phyloP scores from a whole-genome alignment of 2,113 vertebrate genomes.

The Melanocharis versteri region DNA sequence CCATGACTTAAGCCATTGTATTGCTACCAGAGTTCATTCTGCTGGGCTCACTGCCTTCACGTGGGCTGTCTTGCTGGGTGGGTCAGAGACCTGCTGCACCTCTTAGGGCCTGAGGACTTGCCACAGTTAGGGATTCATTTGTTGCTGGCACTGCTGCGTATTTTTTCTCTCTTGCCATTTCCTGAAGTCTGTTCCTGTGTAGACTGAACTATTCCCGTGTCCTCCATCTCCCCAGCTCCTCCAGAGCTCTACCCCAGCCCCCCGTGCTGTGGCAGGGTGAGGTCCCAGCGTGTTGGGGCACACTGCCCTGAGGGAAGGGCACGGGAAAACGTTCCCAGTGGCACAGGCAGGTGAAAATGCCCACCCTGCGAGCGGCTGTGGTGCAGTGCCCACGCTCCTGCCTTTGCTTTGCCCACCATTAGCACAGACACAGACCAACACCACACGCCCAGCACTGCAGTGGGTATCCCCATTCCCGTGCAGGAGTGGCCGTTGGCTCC shows the following conservation, averaged over 20 bases:
- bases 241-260: not conserved
- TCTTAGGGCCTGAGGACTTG: not conserved
- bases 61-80: not conserved
- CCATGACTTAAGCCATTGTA: not conserved
- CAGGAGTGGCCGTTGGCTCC: not conserved
- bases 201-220: accelerated
- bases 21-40: not conserved
- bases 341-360: not conserved
- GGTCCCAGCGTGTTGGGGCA: not conserved
- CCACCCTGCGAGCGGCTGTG: accelerated
- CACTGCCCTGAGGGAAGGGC: not conserved
- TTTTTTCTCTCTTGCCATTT: not conserved
- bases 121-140: not conserved
- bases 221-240: not conserved
- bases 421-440: not conserved
- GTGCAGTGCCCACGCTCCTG: accelerated
- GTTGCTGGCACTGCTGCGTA: not conserved
- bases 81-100: not conserved
- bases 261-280: accelerated
- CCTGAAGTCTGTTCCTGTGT: not conserved
- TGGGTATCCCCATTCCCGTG: accelerated
- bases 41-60: not conserved
- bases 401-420: not conserved
- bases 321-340: accelerated
- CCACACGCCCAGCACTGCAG: accelerated